Evolutionary conservation across 2,888 invertebrate species (phyloP).

Genomic region (Noctua janthe): DNA sequence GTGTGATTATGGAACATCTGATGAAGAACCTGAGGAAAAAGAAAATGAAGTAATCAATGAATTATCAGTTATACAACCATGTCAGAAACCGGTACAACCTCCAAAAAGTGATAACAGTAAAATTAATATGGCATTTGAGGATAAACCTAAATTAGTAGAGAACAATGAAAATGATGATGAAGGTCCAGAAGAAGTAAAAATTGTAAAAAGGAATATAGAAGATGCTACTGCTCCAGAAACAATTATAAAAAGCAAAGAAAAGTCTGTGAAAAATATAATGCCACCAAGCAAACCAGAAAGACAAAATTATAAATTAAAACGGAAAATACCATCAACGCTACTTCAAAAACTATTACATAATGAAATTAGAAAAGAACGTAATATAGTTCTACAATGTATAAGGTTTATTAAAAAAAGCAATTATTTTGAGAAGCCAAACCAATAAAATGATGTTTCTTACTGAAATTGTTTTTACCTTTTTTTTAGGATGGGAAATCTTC

Average conservation of each 20-base stretch:
- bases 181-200: slow-evolving; percentile 61
- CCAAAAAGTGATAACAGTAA: neutral
- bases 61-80: neutral
- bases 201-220: slow-evolving; percentile 58
- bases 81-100: slow-evolving; percentile 3
- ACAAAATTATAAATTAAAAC: slow-evolving; percentile 66
- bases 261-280: slow-evolving; percentile 20
- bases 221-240: slow-evolving; percentile 55
- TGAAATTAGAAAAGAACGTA: slow-evolving; percentile 96
- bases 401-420: slow-evolving; percentile 94
- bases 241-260: slow-evolving; percentile 28
- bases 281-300: slow-evolving; percentile 47
- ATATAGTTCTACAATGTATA: slow-evolving; percentile 96
- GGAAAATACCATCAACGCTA: slow-evolving; percentile 89
- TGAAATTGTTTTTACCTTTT: neutral
- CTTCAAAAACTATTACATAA: slow-evolving; percentile 93
- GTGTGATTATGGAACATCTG: slow-evolving; percentile 90
- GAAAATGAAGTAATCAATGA: slow-evolving; percentile 30
- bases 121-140: slow-evolving; percentile 1
- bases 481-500: no score
- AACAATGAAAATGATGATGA: slow-evolving; percentile 57
- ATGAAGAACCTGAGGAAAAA: slow-evolving; percentile 75
- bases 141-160: slow-evolving; percentile 51
- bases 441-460: slow-evolving; percentile 36
- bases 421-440: slow-evolving; percentile 90